A percentile compares a stretch with the other conserved stretches of the same genome.
These are phyloP conservation scores for Amphibalanus amphitrite DNA, from an alignment of 1,140 invertebrate species.

Conservation along the genomic window DNA sequence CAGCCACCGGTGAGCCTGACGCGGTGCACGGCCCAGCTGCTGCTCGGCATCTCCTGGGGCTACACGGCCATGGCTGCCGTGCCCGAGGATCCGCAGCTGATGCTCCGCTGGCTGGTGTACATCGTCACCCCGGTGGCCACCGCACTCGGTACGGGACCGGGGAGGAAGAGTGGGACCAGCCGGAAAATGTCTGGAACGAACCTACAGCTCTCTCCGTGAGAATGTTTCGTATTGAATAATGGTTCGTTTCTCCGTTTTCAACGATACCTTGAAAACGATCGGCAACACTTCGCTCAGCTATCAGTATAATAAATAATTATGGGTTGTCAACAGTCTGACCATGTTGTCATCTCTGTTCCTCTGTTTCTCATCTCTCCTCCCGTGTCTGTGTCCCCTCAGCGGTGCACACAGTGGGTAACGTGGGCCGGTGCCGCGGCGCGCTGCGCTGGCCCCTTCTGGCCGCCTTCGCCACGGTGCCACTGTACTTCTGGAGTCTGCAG, in stretches of 20 bases:
- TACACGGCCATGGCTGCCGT: conserved; percentile 54
- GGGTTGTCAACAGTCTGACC: too few species aligned
- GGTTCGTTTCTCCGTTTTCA: too few species aligned
- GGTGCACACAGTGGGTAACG: conserved; percentile 74
- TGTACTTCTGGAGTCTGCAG: conserved; percentile 27
- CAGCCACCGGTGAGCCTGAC: conserved; percentile 59
- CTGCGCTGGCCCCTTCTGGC: conserved; percentile 46
- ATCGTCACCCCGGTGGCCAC: conserved; percentile 5
- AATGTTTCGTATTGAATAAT: too few species aligned
- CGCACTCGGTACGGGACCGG: conserved; percentile 7
- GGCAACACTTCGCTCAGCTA: too few species aligned
- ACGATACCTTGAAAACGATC: too few species aligned
- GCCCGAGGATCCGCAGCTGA: conserved; percentile 39
- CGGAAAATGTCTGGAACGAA: too few species aligned
- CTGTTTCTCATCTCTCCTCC: conserved; percentile 9
- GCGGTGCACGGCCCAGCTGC: conserved; percentile 53
- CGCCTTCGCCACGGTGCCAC: conserved; percentile 44
- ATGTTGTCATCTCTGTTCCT: too few species aligned
- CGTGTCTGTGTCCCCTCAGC: too few species aligned
- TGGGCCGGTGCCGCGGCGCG: conserved; percentile 55
- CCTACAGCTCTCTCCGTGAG: too few species aligned
- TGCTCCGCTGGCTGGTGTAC: conserved; percentile 8
- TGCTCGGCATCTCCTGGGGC: conserved; percentile 61
- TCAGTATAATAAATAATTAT: too few species aligned
- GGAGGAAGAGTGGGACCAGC: too few species aligned